phyloP scores from a whole-genome alignment of 2,888 invertebrate genomes.

The Phalera bucephala region DNA sequence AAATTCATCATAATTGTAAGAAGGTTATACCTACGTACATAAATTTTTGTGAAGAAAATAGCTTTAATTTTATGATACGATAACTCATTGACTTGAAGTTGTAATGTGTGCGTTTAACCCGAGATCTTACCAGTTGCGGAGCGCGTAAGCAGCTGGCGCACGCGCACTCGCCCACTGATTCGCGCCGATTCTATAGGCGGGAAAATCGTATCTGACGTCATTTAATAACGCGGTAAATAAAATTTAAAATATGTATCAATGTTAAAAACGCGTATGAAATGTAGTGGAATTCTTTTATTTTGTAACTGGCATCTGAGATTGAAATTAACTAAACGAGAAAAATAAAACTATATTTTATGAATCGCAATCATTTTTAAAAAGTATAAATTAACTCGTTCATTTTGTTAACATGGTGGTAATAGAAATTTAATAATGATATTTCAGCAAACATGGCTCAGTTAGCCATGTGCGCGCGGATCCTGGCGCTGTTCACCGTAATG shows the following conservation, averaged over 20 bases:
- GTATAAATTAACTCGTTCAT: too few species aligned
- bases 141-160: conserved; percentile 65
- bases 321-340: too few species aligned
- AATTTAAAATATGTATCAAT: conserved; percentile 1
- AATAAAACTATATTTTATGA: too few species aligned
- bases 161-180: conserved; percentile 48
- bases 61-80: not conserved
- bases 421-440: conserved; percentile 17
- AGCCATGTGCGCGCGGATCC: conserved; percentile 53
- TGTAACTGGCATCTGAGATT: too few species aligned
- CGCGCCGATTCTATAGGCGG: conserved; percentile 37
- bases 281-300: too few species aligned
- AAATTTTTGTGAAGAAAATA: not conserved
- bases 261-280: too few species aligned
- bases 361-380: too few species aligned
- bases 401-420: not conserved
- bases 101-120: conserved; percentile 4
- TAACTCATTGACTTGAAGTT: conserved; percentile 9
- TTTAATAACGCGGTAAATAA: conserved; percentile 37
- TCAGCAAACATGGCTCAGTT: conserved; percentile 56
- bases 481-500: conserved; percentile 51
- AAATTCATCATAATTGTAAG: not conserved
- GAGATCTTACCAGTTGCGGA: conserved; percentile 43
- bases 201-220: conserved; percentile 25
- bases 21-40: not conserved